Evolutionary conservation across 2,113 vertebrate genomes (phyloP).

Genomic region (Alligator mississippiensis): DNA sequence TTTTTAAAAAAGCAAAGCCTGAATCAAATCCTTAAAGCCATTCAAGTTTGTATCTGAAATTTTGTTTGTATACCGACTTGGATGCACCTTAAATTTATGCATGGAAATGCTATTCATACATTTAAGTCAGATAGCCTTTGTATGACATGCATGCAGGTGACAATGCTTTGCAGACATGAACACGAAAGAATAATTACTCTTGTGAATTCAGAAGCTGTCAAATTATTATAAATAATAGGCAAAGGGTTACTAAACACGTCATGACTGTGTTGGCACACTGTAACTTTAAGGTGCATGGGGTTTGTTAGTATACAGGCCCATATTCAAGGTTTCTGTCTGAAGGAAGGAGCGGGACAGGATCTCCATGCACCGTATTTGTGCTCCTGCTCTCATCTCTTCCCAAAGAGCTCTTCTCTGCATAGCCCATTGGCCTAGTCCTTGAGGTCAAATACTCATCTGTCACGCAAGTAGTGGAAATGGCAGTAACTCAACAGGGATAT

Average conservation of each 20-base stretch:
- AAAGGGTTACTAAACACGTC: neutral
- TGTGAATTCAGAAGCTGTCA: neutral
- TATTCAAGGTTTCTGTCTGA: constrained; percentile 3
- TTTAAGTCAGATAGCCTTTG: neutral
- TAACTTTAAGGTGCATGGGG: constrained; percentile 6
- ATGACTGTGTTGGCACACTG: neutral
- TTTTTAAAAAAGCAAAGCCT: neutral
- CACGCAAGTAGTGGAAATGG: neutral
- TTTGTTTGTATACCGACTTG: neutral
- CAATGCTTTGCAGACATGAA: neutral
- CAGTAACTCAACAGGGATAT: neutral
- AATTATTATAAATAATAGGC: neutral
- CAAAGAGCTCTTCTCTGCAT: neutral
- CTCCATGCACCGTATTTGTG: neutral
- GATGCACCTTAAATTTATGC: neutral
- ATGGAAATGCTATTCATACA: neutral
- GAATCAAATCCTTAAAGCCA: neutral
- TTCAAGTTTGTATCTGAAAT: neutral
- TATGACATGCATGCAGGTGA: neutral
- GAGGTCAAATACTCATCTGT: too few relatives aligned
- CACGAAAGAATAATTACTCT: neutral
- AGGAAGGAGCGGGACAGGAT: neutral
- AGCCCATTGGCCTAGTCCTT: neutral
- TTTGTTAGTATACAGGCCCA: neutral
- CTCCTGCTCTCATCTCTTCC: neutral